phyloP scores from a whole-genome alignment of 2,113 vertebrate genomes.

The Rhineura floridana region DNA sequence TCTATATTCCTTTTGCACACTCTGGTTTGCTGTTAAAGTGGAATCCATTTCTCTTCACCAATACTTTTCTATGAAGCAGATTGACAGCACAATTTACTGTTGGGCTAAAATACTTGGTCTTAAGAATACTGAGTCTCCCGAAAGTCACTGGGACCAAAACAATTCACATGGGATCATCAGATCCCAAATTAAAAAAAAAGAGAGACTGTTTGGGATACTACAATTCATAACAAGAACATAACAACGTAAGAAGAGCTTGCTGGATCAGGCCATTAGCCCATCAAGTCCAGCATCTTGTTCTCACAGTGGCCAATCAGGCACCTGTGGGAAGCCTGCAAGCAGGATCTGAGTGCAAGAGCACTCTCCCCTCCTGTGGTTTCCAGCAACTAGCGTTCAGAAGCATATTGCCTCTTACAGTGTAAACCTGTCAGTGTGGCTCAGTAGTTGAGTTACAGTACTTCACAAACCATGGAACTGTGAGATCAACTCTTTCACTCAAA shows the following conservation, averaged over 20 bases:
- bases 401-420: no score
- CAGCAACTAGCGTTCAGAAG: no score
- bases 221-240: no score
- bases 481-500: not conserved
- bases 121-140: conserved; percentile 33
- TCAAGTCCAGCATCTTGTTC: no score
- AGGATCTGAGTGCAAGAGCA: no score
- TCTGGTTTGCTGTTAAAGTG: conserved; percentile 1
- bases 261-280: no score
- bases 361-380: no score
- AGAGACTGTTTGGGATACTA: no score
- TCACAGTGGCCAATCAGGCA: no score
- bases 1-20: not conserved
- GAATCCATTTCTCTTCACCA: not conserved
- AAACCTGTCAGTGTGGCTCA: not conserved
- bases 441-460: not conserved
- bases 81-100: not conserved
- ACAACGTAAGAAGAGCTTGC: no score
- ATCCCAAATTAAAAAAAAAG: no score
- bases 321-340: no score
- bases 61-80: not conserved
- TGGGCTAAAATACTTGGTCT: not conserved
- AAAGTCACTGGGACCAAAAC: not conserved
- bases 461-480: not conserved
- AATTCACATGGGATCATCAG: not conserved